These are phyloP conservation scores for Pyrgilauda ruficollis DNA, from an alignment of 2,113 vertebrate species.

Conservation along the genomic window DNA sequence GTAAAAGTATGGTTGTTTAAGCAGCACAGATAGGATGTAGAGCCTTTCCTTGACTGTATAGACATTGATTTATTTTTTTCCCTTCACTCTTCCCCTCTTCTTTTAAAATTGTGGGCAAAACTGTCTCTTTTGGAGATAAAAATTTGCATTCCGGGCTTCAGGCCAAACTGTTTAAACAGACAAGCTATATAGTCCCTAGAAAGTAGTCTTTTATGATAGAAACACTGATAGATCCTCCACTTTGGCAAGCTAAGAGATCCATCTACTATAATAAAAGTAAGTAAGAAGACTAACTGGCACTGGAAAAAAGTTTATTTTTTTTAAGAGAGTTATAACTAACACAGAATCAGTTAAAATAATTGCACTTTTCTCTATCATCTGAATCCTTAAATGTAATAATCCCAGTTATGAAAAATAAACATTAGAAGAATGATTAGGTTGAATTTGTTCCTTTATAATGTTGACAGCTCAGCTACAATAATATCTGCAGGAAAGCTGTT, in stretches of 20 bases:
- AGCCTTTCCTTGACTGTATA: constrained; percentile 11
- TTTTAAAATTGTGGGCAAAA: constrained; percentile 37
- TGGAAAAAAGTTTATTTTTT: background rate
- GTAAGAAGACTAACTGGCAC: background rate
- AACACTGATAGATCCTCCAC: constrained; percentile 44
- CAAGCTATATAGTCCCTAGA: constrained; percentile 58
- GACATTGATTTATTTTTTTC: constrained; percentile 1
- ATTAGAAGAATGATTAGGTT: background rate
- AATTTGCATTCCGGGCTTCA: constrained; percentile 74
- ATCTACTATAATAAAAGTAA: constrained; percentile 31
- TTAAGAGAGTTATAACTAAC: background rate
- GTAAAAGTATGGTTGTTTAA: background rate
- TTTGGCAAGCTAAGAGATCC: constrained; percentile 31
- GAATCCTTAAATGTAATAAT: background rate
- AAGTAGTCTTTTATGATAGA: constrained; percentile 63
- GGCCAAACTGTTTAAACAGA: constrained; percentile 71
- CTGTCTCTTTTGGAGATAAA: constrained; percentile 59
- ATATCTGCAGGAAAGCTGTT: background rate
- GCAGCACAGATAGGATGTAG: background rate
- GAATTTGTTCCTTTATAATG: background rate
- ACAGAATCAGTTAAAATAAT: constrained; percentile 12
- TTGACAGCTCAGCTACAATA: background rate
- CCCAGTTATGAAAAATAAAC: background rate
- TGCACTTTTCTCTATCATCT: background rate
- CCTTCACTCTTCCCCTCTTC: background rate